Evolutionary conservation across 2,113 vertebrate genomes (phyloP).

Genomic region (Scopus umbretta): DNA sequence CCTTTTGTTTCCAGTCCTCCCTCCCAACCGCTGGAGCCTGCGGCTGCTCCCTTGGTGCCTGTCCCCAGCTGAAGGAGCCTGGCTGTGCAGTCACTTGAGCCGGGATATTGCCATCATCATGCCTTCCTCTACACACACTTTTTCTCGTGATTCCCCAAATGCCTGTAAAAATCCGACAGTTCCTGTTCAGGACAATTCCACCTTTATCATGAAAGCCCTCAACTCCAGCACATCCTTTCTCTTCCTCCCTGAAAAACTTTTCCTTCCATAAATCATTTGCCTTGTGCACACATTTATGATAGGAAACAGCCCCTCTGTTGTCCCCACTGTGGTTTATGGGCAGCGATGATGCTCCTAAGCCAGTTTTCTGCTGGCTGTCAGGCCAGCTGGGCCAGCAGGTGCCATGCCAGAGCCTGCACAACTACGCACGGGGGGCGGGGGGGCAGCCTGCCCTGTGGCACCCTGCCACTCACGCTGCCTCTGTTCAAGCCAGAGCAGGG

Average conservation of each 20-base stretch:
- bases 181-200: not conserved
- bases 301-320: not conserved
- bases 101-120: not conserved
- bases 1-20: not conserved
- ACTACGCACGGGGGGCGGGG: rapidly evolving
- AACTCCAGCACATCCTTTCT: not conserved
- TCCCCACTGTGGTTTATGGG: not conserved
- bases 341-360: not conserved
- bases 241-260: not conserved
- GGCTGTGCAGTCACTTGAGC: not conserved
- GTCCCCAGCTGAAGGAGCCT: not conserved
- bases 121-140: not conserved
- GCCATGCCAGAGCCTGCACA: rapidly evolving
- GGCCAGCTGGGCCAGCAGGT: not conserved
- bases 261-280: not conserved
- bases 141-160: not conserved
- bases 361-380: not conserved
- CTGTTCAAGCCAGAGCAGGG: not conserved
- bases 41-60: not conserved
- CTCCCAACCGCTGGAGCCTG: not conserved
- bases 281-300: not conserved
- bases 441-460: rapidly evolving
- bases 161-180: not conserved
- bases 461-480: rapidly evolving
- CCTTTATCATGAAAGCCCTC: not conserved